Evolutionary conservation across 2,113 vertebrate species (phyloP), one percentile per base, ranked within the genome.

Genomic region (Peromyscus californicus): DNA sequence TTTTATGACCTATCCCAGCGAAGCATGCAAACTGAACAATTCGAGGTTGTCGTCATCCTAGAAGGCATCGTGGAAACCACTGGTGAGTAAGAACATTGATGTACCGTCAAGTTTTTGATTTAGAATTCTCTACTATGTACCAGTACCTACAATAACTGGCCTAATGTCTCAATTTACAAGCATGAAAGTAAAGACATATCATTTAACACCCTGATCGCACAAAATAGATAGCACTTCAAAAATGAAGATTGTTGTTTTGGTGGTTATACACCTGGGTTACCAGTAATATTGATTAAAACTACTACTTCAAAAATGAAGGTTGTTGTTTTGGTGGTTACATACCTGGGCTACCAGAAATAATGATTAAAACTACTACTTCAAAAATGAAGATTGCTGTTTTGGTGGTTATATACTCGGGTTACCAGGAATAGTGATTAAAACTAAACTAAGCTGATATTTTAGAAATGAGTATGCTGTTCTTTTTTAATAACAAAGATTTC

Each of bases 21-120:
- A 97, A 99, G 99, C 99, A 99, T 99, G 99, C 99, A 99, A 94
- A 99, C 98, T 0, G 99, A 99, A 98, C 99, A 99, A 98, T 99
- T 99, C 91, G 99, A 99, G 98, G 99, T 99, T 61, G 99, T 99
- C 96, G 99, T 99, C 98, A 99, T 99, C 98, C 99, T 99, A 79
- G 99, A 99, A 98, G 99, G 99, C 90, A 99, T 99, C 96, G 99
- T 99, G 89, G 99, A 99, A 98, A 99, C 99, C 21, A 99, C 99
- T 63, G 99, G 99, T 99, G 98, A 99, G 99, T 98, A 76, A 93
- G 94, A 93, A 36, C 67, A 29, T 26, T 51, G 5, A 51, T 97
- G 65, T 79, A 36, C 22, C 89, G 72, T 97, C 87, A 84, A 59
- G 7, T 96, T 84, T 96, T 51, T 95, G 75, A 92, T 85, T 93